Conservation (phyloP, 1,140 invertebrate species). For the Dryas iulia region DNA sequence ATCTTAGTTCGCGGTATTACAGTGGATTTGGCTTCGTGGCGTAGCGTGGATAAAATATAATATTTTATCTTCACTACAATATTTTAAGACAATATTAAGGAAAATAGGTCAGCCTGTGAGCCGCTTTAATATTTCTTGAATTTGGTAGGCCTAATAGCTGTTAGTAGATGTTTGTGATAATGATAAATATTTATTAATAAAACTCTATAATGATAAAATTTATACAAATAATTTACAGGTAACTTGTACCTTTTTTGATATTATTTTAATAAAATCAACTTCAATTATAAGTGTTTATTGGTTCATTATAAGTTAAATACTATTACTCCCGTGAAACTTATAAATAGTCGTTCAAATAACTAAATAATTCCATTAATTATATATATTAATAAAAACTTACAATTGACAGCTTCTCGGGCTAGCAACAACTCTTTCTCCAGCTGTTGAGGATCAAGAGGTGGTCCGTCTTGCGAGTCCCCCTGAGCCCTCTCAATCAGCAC, state of each 20-base stretch:
- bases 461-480: slow-evolving; percentile 53
- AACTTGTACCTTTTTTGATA: too few species aligned
- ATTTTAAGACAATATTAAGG: neutral
- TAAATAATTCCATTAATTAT: too few species aligned
- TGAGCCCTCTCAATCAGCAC: slow-evolving; percentile 80
- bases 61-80: neutral
- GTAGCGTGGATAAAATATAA: neutral
- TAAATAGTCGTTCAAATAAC: too few species aligned
- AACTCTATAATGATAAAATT: too few species aligned
- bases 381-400: slow-evolving; percentile 62
- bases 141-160: neutral
- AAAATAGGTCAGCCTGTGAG: neutral
- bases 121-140: neutral
- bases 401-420: slow-evolving; percentile 77
- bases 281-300: too few species aligned
- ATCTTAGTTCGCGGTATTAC: slow-evolving; percentile 8
- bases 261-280: too few species aligned
- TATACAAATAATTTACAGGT: too few species aligned
- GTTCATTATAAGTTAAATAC: too few species aligned
- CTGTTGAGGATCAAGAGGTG: slow-evolving; percentile 57
- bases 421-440: slow-evolving; percentile 74
- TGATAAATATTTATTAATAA: too few species aligned
- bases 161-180: neutral
- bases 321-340: too few species aligned
- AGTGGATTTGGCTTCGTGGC: neutral